Evolutionary conservation across 2,888 invertebrate genomes (phyloP).

Genomic region (Sarcophaga subvicina): DNA sequence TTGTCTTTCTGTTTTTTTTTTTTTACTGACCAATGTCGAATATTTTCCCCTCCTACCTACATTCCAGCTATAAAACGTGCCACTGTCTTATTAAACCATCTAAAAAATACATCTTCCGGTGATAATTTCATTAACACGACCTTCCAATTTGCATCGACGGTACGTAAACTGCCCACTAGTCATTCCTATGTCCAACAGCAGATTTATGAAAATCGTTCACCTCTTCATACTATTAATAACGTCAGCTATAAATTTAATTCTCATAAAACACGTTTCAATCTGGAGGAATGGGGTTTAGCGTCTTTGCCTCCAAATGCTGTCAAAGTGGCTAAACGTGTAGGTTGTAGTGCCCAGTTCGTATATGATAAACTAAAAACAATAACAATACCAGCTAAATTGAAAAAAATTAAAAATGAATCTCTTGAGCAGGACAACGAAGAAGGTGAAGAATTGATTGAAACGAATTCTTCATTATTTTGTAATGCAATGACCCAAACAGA

Average conservation of each 20-base stretch:
- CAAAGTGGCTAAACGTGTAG: constrained; percentile 65
- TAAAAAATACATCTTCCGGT: constrained; percentile 19
- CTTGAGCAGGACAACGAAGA: constrained; percentile 16
- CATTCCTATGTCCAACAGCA: constrained; percentile 67
- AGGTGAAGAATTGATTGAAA: constrained; percentile 52
- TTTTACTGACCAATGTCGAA: too few relatives aligned
- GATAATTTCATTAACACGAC: constrained; percentile 22
- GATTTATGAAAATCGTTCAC: constrained; percentile 71
- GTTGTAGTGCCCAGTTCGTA: constrained; percentile 64
- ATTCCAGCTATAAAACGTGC: constrained; percentile 63
- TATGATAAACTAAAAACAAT: constrained; percentile 59
- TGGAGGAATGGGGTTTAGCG: constrained; percentile 70
- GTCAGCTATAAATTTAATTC: constrained; percentile 71
- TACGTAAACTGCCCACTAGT: constrained; percentile 70
- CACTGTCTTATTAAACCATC: constrained; percentile 25
- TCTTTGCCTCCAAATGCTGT: constrained; percentile 58
- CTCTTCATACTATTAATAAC: constrained; percentile 71
- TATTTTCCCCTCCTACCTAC: neutral
- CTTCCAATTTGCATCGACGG: constrained; percentile 65
- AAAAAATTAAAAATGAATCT: constrained; percentile 58
- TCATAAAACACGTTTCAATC: constrained; percentile 61
- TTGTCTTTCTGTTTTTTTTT: neutral
- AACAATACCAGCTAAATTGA: constrained; percentile 64
- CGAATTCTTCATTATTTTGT: constrained; percentile 63
- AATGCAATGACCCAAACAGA: constrained; percentile 71